Base-by-base conservation (phyloP, 2,888 invertebrate genomes). In the Nineta flava region DNA sequence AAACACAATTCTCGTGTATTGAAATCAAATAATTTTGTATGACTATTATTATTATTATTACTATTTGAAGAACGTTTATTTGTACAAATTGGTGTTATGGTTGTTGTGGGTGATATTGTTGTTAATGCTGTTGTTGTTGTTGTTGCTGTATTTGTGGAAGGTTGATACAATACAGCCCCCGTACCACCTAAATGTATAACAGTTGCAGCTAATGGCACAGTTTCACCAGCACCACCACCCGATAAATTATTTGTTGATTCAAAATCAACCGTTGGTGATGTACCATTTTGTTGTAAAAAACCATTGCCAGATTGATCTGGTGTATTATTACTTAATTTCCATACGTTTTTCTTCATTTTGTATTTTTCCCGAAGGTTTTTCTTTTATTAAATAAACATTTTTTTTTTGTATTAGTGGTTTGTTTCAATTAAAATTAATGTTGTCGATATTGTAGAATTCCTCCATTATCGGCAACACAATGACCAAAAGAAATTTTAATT, bases 241-340 rank as follows among this genome's bases (percentile, higher is more conserved):
- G 35, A 35, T 35, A 13, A 6, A 10, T 10, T 35, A 13, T 35
- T 35, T 35, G 35, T 35, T 6, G 38, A 13, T 19, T 44, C 26
- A 13, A 21, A 13, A 44, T 44, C 44, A 26, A 19, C 44, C 6
- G 44, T 26, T 21, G 44, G 21, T 13, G 44, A 44, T 21, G 44
- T 26, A 44, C 44, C 44, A 44, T 44, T 44, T 16, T 44, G 44
- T 44, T 44, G 44, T 21, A 44, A 26, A n/a, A 26, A 44, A 44
- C 44, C 44, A 21, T 44, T 44, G 26, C 19, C 19, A 13, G 44
- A 26, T 26, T 26, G 26, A 26, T 26, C 26, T 26, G 26, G 26
- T 26, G 26, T 26, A n/a, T n/a, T n/a, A n/a, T n/a, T n/a, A 26
- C 26, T 26, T 26, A 26, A 26, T 26, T 26, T 26, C 26, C 26